Evolutionary conservation across 2,797 vertebrate genomes (phyloP).

Genomic region (Melanogrammus aeglefinus): DNA sequence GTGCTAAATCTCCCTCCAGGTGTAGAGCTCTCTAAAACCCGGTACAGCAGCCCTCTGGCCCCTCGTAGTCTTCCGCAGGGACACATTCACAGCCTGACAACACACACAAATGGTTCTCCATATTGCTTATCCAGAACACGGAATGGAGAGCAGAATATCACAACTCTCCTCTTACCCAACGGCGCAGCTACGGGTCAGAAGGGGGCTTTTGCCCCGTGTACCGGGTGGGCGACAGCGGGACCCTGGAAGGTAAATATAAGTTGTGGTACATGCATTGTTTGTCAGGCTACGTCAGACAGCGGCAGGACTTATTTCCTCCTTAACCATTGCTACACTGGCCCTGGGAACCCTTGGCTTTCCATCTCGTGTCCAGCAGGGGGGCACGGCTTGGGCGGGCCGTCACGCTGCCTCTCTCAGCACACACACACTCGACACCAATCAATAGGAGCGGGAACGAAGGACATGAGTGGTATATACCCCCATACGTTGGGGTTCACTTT

Average conservation of each 20-base stretch:
- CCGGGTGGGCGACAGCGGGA: slow-evolving; percentile 64
- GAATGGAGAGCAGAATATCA: slow-evolving; percentile 68
- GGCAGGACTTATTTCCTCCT: slow-evolving; percentile 7
- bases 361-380: background rate
- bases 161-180: slow-evolving; percentile 53
- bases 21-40: no score
- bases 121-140: slow-evolving; percentile 88
- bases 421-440: background rate
- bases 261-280: slow-evolving; percentile 79
- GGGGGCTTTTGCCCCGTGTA: slow-evolving; percentile 62
- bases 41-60: slow-evolving; percentile 73
- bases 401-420: background rate
- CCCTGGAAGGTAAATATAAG: slow-evolving; percentile 74
- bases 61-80: slow-evolving; percentile 68
- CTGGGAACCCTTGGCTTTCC: background rate
- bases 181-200: background rate
- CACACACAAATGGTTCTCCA: slow-evolving; percentile 79
- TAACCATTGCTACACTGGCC: slow-evolving; percentile 8
- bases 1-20: slow-evolving; percentile 73
- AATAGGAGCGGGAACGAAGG: background rate
- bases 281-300: slow-evolving; percentile 58
- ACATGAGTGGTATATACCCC: background rate
- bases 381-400: background rate
- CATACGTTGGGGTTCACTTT: background rate
- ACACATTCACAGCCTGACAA: slow-evolving; percentile 75